These are phyloP conservation scores for Salminus brasiliensis DNA, from an alignment of 2,113 vertebrate species.

Conservation along the genomic window DNA sequence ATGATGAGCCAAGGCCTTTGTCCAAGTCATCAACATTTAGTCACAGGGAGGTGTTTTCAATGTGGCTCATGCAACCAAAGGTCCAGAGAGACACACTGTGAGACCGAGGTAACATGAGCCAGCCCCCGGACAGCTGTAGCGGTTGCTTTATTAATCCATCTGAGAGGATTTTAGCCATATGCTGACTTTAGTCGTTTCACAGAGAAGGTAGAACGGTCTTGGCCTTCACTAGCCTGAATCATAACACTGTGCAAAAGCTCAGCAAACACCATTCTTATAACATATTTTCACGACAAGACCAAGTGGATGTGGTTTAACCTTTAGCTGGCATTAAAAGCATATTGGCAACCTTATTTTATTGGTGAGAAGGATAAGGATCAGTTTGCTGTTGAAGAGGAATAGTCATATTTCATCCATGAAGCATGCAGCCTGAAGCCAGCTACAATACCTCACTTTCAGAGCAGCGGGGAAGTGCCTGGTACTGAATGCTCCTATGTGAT, in stretches of 20 bases:
- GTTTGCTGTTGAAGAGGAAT: conserved; percentile 13
- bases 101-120: neutral
- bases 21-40: conserved; percentile 20
- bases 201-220: too few relatives aligned
- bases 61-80: neutral
- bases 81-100: neutral
- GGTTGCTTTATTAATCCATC: neutral
- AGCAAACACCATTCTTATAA: neutral
- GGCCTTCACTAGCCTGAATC: neutral
- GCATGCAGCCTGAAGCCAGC: neutral
- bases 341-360: conserved; percentile 4
- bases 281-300: neutral
- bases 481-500: conserved; percentile 57
- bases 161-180: neutral
- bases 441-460: conserved; percentile 57
- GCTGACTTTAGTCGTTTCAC: too few relatives aligned
- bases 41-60: conserved; percentile 36
- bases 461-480: conserved; percentile 72
- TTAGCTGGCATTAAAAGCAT: neutral
- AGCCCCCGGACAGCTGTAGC: neutral
- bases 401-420: conserved; percentile 12
- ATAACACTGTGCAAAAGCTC: neutral
- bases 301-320: neutral
- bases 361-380: conserved; percentile 6
- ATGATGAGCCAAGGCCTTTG: neutral